phyloP scores from a whole-genome alignment of 1,140 invertebrate genomes.

The Macrotrachela quadricornifera region DNA sequence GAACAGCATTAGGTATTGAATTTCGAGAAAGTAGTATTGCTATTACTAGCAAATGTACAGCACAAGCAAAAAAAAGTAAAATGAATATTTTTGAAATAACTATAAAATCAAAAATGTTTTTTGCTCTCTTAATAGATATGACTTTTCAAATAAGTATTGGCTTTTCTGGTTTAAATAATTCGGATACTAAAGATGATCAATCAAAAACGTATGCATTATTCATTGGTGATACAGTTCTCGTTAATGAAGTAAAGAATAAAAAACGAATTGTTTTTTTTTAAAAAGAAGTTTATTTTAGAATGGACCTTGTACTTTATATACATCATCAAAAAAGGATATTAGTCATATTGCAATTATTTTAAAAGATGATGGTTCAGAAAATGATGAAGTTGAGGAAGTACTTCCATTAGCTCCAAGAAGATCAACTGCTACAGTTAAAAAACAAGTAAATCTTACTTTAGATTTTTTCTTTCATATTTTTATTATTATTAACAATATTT shows the following conservation, averaged over 20 bases:
- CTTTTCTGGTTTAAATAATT: conserved; percentile 65
- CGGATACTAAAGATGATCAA: conserved; percentile 50
- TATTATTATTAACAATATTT: not conserved
- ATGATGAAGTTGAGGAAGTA: conserved; percentile 43
- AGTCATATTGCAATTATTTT: conserved; percentile 90
- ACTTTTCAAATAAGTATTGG: conserved; percentile 88
- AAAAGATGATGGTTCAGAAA: conserved; percentile 46
- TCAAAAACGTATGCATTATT: conserved; percentile 79
- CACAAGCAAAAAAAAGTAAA: conserved; percentile 40
- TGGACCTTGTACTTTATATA: conserved; percentile 61
- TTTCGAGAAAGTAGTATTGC: conserved; percentile 80
- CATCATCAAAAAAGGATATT: conserved; percentile 67
- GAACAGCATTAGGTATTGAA: conserved; percentile 72
- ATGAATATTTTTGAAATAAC: not conserved
- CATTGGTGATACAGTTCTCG: conserved; percentile 81
- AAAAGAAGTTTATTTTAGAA: conserved; percentile 16
- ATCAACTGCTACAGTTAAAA: not conserved
- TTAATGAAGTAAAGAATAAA: conserved; percentile 63
- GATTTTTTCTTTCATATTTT: not conserved
- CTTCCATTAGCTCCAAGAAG: no score
- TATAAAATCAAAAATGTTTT: not conserved
- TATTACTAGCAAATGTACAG: conserved; percentile 63
- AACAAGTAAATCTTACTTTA: not conserved
- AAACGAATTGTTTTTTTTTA: conserved; percentile 28
- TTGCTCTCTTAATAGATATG: conserved; percentile 53